Base-by-base conservation (phyloP, 1,140 invertebrate genomes). In the Daktulosphaira vitifoliae region DNA sequence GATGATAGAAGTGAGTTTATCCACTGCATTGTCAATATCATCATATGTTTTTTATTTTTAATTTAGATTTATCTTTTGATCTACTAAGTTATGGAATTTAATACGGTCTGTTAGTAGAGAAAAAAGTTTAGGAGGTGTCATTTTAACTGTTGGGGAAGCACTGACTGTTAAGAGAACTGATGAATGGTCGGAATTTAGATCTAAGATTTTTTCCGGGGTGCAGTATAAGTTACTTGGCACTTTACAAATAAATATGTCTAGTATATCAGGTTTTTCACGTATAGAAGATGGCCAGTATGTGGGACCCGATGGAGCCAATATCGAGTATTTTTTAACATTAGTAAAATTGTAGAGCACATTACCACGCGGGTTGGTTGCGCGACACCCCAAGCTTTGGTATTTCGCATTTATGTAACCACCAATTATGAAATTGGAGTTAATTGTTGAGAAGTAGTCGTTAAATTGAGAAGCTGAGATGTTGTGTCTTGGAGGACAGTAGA, bases 401-500 rank as follows among this genome's bases (percentile, higher is more conserved):
- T 66, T 54, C 20, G 65, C 53, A 26, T 66, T 66, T 16, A 52
- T 23, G 38, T 59, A 52, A 1, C 53, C 65, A 18, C 65, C 50
- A 25, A 13, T 54, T 56, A 25, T 54, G 54, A 11, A 44, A 53
- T 7, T 11, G 46, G 18, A 22, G 38, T 9, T 22, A 44, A 46
- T 9, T 22, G 33, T 66, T 54, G 26, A 66, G 54, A 16, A 66
- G 16, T 8, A 26, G 18, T 51, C n/a, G n/a, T 46, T 22, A n/a
- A n/a, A 53, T 13, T 66, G 33, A 22, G 42, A n/a, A 44, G 16
- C 37, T 16, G 49, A 25, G 20, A 52, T 54, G 23, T 37, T 11
- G 22, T 50, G 64, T 33, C 38, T 54, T 8, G 50, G 50, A 13
- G 66, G 66, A 50, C 53, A 66, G 20, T 66, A 66, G n/a, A 33